phyloP scores from a whole-genome alignment of 1,140 invertebrate species.

The Drosophila bocki region DNA sequence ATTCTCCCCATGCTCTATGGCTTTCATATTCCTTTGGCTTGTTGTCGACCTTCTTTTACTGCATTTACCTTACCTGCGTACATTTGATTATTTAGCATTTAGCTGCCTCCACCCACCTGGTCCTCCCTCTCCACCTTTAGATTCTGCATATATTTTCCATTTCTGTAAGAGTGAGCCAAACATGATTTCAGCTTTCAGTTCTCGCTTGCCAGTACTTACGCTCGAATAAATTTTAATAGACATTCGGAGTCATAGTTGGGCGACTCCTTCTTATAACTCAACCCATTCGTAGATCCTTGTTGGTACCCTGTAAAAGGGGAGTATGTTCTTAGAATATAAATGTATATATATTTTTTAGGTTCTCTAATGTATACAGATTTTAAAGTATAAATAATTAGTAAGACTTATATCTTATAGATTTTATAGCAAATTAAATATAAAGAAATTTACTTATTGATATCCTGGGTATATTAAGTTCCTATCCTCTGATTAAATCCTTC shows the following conservation, averaged over 20 bases:
- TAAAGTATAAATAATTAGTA: too few species aligned
- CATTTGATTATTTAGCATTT: constrained; percentile 82
- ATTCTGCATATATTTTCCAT: constrained; percentile 73
- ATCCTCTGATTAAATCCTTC: background rate
- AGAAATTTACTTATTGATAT: background rate
- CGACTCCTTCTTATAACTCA: constrained; percentile 18
- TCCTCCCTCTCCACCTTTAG: background rate
- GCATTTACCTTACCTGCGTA: constrained; percentile 58
- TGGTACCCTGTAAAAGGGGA: background rate
- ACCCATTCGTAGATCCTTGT: background rate
- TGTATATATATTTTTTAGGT: too few species aligned
- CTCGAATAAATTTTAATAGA: constrained; percentile 84
- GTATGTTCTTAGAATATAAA: too few species aligned
- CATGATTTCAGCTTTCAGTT: constrained; percentile 79
- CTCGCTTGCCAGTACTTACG: constrained; percentile 73
- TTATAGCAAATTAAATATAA: background rate
- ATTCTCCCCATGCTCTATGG: constrained; percentile 6
- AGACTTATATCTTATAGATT: background rate
- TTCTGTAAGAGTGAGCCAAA: constrained; percentile 69
- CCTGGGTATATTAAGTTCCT: background rate
- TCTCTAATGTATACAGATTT: too few species aligned
- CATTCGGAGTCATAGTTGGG: constrained; percentile 70
- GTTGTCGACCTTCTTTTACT: constrained; percentile 39
- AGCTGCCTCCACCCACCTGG: constrained; percentile 33
- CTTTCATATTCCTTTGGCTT: constrained; percentile 38